Evolutionary conservation across 2,113 vertebrate species (phyloP).

Genomic region (Lophochroa leadbeateri): DNA sequence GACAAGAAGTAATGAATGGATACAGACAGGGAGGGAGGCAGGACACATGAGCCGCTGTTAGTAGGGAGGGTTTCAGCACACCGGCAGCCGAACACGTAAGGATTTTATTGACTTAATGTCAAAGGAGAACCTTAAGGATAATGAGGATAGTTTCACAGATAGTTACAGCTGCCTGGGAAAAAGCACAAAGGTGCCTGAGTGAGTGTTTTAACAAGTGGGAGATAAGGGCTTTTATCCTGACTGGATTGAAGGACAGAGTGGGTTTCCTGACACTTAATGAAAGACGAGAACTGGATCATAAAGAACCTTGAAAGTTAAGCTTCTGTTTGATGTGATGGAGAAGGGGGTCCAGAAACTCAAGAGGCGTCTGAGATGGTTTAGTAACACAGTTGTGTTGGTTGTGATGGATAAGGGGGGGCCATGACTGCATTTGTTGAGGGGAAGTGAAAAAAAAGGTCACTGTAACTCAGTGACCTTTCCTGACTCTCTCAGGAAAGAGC

Average conservation of each 20-base stretch:
- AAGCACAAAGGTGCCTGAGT: conserved; percentile 15
- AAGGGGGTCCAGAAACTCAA: not conserved
- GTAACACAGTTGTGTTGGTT: not conserved
- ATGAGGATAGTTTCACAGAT: conserved; percentile 29
- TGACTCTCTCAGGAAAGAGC: not conserved
- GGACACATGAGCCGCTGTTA: conserved; percentile 15
- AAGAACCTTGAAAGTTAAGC: not conserved
- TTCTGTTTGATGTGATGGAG: not conserved
- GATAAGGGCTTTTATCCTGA: conserved; percentile 34
- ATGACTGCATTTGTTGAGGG: not conserved
- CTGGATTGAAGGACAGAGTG: not conserved
- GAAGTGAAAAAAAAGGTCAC: not conserved
- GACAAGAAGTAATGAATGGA: not conserved
- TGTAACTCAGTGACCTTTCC: not conserved
- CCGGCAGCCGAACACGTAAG: not conserved
- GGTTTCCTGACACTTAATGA: conserved; percentile 1
- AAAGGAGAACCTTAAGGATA: conserved; percentile 47
- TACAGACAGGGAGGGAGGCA: not conserved
- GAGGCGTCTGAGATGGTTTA: not conserved
- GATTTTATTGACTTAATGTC: conserved; percentile 7
- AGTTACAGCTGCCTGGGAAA: conserved; percentile 6
- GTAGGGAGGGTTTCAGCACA: not conserved
- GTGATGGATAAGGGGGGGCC: not conserved
- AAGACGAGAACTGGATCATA: not conserved
- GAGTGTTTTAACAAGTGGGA: conserved; percentile 26